Base-by-base conservation (phyloP, 2,797 vertebrate genomes). In the Erethizon dorsatum region DNA sequence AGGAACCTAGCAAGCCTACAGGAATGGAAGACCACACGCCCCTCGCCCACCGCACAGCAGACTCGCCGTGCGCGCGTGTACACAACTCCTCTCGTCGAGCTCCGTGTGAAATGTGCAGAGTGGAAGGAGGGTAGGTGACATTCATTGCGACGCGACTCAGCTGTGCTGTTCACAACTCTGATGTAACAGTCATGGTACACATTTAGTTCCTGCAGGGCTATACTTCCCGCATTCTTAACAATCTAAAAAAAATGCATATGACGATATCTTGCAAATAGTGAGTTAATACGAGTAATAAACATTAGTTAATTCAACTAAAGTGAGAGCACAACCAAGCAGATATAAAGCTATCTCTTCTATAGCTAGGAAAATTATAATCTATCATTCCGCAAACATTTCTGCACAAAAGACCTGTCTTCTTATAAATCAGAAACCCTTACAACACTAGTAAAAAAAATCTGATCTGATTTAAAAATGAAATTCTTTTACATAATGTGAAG, bases 401-500 rank as follows among this genome's bases (percentile, higher is more conserved):
- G 56, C 28, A 90, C 11, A 20, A 69, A 94, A 93, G 57, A 75
- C n/a, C 22, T 45, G 15, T 82, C 26, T 17, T 79, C 52, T 97
- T 83, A 52, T 20, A 96, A 97, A 90, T 59, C 61, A 87, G 84
- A 97, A 97, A 90, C 0, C 6, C 61, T 84, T 87, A 33, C 18
- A 94, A 94, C 41, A 89, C 57, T 85, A 67, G 20, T 54, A 71
- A 67, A 85, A 83, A 83, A 67, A 0, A 63, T 20, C 26, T 41
- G 45, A 75, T 57, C 86, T 86, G 31, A 94, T 86, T 93, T 96
- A 37, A 65, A 96, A 96, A 86, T 90, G 37, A 31, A 93, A 4
- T 87, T 84, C 67, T 79, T 92, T 93, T 96, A 67, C 65, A 80
- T n/a, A 96, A 63, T 69, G 52, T 37, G 28, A 77, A 33, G 22